These are phyloP conservation scores for Frieseomelitta varia DNA, from an alignment of 1,140 invertebrate species.

Conservation along the genomic window DNA sequence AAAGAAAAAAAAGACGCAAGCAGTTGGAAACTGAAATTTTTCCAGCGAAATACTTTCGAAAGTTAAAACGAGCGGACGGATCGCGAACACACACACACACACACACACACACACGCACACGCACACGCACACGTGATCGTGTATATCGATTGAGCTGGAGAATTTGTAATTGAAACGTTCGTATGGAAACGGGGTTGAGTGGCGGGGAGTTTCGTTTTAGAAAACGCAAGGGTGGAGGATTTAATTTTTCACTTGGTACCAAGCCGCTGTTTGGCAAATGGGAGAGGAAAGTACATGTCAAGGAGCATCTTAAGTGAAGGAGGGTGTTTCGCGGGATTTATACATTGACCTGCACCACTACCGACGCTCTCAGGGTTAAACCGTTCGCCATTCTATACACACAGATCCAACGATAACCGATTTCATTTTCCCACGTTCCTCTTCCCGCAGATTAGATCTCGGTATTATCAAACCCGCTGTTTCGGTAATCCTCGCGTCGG, in stretches of 20 bases:
- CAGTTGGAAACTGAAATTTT: not conserved
- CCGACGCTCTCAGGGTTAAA: not conserved
- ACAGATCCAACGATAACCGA: not conserved
- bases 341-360: conserved; percentile 9
- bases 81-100: too few species aligned
- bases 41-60: not conserved
- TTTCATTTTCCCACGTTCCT: not conserved
- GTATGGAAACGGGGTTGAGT: conserved; percentile 14
- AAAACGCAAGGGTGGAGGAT: not conserved
- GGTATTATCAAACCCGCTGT: not conserved
- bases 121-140: too few species aligned
- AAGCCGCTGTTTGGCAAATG: not conserved
- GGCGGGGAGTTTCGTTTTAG: conserved; percentile 22
- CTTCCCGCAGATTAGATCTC: not conserved
- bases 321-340: not conserved
- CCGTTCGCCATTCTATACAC: not conserved
- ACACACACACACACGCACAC: too few species aligned
- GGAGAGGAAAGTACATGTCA: conserved; percentile 5
- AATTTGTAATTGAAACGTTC: conserved; percentile 10
- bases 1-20: not conserved
- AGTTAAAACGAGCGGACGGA: not conserved
- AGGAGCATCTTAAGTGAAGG: conserved; percentile 1
- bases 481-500: not conserved
- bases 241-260: not conserved
- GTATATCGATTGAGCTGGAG: not conserved